Evolutionary conservation across 2,888 invertebrate genomes (phyloP).

Genomic region (Noctua janthina): DNA sequence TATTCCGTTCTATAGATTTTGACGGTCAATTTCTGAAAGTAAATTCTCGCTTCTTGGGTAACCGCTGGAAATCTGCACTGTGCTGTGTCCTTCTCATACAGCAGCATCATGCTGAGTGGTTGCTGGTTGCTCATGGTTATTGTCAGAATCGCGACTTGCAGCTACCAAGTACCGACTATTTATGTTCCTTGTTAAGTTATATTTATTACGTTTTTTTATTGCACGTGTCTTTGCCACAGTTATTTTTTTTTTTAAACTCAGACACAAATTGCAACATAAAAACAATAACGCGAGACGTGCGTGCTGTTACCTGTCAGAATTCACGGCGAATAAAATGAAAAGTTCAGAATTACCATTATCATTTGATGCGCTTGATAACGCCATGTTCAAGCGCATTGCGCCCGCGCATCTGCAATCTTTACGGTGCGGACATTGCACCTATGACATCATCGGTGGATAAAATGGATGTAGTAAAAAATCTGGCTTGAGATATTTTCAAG

Average conservation of each 20-base stretch:
- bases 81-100: not conserved
- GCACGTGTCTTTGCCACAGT: not conserved
- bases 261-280: constrained; percentile 25
- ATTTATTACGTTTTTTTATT: not conserved
- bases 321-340: constrained; percentile 49
- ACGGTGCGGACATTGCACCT: constrained; percentile 71
- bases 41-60: constrained; percentile 1
- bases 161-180: not conserved
- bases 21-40: constrained; percentile 47
- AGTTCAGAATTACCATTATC: constrained; percentile 63
- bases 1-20: constrained; percentile 64
- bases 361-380: constrained; percentile 62
- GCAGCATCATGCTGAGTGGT: not conserved
- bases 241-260: not conserved
- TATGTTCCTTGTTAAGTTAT: not conserved
- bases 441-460: constrained; percentile 68
- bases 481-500: constrained; percentile 41
- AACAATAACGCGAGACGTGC: constrained; percentile 38
- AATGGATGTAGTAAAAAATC: constrained; percentile 59
- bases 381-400: constrained; percentile 60
- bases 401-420: constrained; percentile 68
- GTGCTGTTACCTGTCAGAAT: constrained; percentile 54
- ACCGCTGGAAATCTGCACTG: not conserved
- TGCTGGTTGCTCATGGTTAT: too few relatives aligned
- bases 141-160: not conserved